These are phyloP conservation scores for Theristicus caerulescens DNA, from an alignment of 2,113 vertebrate species.

Conservation along the genomic window DNA sequence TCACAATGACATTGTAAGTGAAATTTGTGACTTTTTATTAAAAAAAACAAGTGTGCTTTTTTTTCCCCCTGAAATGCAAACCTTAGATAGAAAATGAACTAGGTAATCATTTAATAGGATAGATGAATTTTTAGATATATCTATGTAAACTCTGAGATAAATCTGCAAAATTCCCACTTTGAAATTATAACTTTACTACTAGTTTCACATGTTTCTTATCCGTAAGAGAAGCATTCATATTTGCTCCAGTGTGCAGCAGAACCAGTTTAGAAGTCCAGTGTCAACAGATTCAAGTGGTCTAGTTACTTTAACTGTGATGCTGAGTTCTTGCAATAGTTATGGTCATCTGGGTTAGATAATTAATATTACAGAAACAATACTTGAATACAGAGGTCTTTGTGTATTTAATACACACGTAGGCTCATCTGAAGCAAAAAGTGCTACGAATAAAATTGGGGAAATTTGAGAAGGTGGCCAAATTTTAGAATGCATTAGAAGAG, in stretches of 20 bases:
- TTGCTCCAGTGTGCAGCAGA: not conserved
- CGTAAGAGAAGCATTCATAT: not conserved
- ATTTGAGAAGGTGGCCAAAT: not conserved
- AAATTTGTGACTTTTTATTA: not conserved
- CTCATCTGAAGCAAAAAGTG: not conserved
- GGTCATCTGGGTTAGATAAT: not conserved
- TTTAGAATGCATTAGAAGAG: not conserved
- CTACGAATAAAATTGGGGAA: not conserved
- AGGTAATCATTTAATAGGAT: not conserved
- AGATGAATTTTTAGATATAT: not conserved
- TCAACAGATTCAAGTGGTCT: not conserved
- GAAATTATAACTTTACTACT: not conserved
- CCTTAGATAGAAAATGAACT: not conserved
- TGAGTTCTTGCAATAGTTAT: not conserved
- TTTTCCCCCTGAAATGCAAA: not conserved
- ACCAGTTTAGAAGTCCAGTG: not conserved
- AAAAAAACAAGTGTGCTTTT: not conserved
- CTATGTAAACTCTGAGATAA: not conserved
- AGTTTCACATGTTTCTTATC: not conserved
- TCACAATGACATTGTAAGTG: not conserved
- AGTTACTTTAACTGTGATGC: not conserved
- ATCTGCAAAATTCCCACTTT: not conserved
- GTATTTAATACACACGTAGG: not conserved
- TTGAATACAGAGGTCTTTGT: not conserved
- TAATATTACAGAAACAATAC: not conserved